Evolutionary conservation across 2,888 invertebrate species (phyloP), one percentile per base, ranked within the genome.

Genomic region (Oxycera nigricornis): DNA sequence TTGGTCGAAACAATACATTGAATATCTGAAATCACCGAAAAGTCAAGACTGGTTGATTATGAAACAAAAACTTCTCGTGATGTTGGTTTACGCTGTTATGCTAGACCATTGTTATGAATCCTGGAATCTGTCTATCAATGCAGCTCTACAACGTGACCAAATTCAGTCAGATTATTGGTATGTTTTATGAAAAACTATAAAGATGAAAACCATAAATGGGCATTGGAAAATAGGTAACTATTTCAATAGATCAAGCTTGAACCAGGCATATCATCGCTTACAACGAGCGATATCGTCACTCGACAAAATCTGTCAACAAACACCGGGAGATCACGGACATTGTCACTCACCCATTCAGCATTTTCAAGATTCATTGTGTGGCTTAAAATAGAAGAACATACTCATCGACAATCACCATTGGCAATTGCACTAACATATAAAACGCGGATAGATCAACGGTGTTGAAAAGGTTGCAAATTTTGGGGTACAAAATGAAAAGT

Each of bases 1-100:
- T n/a, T n/a, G n/a, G n/a, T n/a, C n/a, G n/a, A n/a, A n/a, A n/a
- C n/a, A n/a, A n/a, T n/a, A n/a, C n/a, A n/a, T n/a, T n/a, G n/a
- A n/a, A n/a, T n/a, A n/a, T n/a, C n/a, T n/a, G n/a, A n/a, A n/a
- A n/a, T n/a, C n/a, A n/a, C n/a, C n/a, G n/a, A n/a, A n/a, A n/a
- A n/a, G n/a, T n/a, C n/a, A n/a, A n/a, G n/a, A n/a, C n/a, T n/a
- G n/a, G n/a, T n/a, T n/a, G n/a, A n/a, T n/a, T n/a, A 39, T 39
- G 9, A 14, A 39, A 39, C 39, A 39, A 39, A 39, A 14, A 14
- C 39, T 39, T 39, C 39, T 39, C 2, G 79, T 39, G 39, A 14
- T 39, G 39, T 7, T 39, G 39, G 39, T 39, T 39, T 7, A 7
- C 14, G 39, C 14, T 39, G 39, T 9, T 14, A 7, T 39, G 39